Percentiles rank a stretch among this genome's conserved stretches.
Evolutionary conservation across 2,888 invertebrate species (phyloP).

Genomic region (Anticlea derivata): DNA sequence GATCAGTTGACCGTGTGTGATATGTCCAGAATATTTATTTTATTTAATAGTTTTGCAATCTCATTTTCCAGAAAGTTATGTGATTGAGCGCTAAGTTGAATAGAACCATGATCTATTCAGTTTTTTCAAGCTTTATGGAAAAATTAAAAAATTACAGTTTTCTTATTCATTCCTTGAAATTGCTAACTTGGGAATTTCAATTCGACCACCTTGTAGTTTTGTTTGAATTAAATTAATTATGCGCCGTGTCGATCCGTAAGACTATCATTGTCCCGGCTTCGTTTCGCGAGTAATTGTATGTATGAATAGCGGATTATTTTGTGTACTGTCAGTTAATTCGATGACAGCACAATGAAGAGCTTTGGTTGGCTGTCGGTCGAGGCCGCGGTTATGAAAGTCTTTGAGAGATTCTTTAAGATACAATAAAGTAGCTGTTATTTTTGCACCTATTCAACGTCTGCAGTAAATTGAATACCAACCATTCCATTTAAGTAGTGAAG

Average conservation of each 20-base stretch:
- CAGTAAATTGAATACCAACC: slow-evolving; percentile 11
- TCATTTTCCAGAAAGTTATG: too few species aligned
- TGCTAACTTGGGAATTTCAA: background rate
- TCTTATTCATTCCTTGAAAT: too few species aligned
- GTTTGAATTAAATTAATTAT: slow-evolving; percentile 67
- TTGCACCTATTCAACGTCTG: slow-evolving; percentile 21
- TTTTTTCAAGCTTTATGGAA: too few species aligned
- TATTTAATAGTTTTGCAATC: too few species aligned
- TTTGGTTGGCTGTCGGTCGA: slow-evolving; percentile 66
- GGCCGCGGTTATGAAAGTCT: slow-evolving; percentile 55
- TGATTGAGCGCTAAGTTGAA: too few species aligned
- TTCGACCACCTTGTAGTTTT: slow-evolving; percentile 33
- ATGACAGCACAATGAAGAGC: slow-evolving; percentile 78
- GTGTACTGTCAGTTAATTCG: slow-evolving; percentile 76
- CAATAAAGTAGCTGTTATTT: slow-evolving; percentile 27
- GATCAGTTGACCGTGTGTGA: too few species aligned
- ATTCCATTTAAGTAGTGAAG: background rate
- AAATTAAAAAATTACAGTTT: too few species aligned
- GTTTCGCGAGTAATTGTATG: slow-evolving; percentile 70
- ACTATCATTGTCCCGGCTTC: slow-evolving; percentile 62
- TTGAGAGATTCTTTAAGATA: slow-evolving; percentile 47
- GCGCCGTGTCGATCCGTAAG: slow-evolving; percentile 53
- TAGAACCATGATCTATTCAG: too few species aligned
- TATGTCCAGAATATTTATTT: too few species aligned
- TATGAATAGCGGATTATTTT: slow-evolving; percentile 77